Base-by-base conservation (phyloP, 2,888 invertebrate species). In the Oscheius sp. region DNA sequence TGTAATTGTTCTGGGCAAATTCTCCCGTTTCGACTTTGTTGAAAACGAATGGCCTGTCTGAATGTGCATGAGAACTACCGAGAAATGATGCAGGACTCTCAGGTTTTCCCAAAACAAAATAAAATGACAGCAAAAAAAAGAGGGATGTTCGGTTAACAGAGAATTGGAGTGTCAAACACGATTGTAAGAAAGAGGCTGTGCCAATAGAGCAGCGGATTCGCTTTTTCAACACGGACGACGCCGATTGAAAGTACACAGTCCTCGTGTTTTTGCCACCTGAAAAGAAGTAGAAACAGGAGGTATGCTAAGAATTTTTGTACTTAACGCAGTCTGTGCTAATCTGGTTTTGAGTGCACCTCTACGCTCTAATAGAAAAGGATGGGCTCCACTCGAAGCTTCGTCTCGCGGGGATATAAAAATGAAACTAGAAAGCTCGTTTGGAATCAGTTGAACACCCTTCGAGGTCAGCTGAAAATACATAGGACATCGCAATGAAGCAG, bases 311-410 rank as follows among this genome's bases (percentile, higher is more conserved):
- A 29, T 21, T 33, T 33, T 37, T 48, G n/a, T 47, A n/a, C 70
- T 70, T 59, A 70, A 57, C 70, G 58, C 70, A 70, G 57, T 70
- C 48, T 58, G 70, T 70, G 70, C 70, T 70, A 70, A 70, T 70
- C 59, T 70, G 37, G 70, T 70, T 70, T 70, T 59, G 59, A 70
- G 70, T 57, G 70, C 59, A 70, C 70, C 70, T 58, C 70, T 58
- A 70, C 37, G 48, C 58, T 29, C 70, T 70, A 70, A 70, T 70
- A 70, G 70, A 70, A 59, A 53, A 11, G 66, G 35, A 47, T 59
- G 59, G 42, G n/a, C 35, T 37, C 53, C 68, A 55, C 53, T 35
- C 65, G 65, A 33, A 65, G 65, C 50, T 10, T 33, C 48, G 48
- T 48, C 51, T 55, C 50, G 63, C 68, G 53, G 68, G 55, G 68